Evolutionary conservation across 2,888 invertebrate genomes (phyloP).

Genomic region (Brenthis daphne): DNA sequence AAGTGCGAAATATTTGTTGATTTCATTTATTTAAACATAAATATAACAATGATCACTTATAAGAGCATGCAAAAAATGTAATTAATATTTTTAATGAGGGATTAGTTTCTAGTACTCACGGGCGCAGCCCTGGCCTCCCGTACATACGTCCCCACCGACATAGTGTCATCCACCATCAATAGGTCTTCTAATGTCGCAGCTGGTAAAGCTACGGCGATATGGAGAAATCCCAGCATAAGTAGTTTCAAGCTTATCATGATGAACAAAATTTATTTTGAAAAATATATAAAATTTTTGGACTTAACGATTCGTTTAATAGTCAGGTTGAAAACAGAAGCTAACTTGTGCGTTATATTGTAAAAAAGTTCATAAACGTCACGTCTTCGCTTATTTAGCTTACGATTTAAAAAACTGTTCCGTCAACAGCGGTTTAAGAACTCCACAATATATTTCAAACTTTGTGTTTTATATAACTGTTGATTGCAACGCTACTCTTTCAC

Average conservation of each 20-base stretch:
- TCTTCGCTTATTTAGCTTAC: constrained; percentile 18
- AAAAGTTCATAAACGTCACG: constrained; percentile 28
- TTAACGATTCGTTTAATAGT: neutral
- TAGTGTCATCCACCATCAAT: constrained; percentile 74
- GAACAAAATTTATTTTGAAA: constrained; percentile 6
- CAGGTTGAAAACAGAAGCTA: neutral
- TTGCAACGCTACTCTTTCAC: constrained; percentile 67
- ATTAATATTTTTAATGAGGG: too few species aligned
- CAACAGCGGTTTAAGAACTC: constrained; percentile 54
- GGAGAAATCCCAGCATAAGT: constrained; percentile 56
- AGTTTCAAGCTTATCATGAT: constrained; percentile 54
- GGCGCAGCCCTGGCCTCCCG: constrained; percentile 81
- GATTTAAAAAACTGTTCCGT: constrained; percentile 50
- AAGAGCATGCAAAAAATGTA: too few species aligned
- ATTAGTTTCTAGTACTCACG: constrained; percentile 52
- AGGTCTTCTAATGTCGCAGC: constrained; percentile 61
- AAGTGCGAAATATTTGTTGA: too few species aligned
- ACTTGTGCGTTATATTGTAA: constrained; percentile 8
- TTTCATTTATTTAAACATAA: too few species aligned
- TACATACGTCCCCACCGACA: constrained; percentile 81
- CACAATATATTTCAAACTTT: constrained; percentile 54
- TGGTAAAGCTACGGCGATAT: constrained; percentile 54
- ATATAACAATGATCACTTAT: too few species aligned
- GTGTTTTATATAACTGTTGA: constrained; percentile 74
- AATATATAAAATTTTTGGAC: neutral